Conservation (phyloP, 2,797 vertebrate genomes). For the Jordanella pulchra region DNA sequence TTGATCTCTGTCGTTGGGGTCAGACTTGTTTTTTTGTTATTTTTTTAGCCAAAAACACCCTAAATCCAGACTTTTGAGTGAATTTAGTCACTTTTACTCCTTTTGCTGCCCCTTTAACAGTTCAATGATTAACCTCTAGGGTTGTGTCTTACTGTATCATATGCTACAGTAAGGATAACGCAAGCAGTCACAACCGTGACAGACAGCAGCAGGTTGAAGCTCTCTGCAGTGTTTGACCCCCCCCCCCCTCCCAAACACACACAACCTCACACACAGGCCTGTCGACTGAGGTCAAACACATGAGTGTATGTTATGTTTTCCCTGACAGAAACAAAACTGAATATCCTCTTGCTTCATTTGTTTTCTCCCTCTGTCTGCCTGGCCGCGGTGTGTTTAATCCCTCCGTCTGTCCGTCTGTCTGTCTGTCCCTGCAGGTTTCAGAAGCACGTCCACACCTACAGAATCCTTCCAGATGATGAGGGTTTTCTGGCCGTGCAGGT, state of each 20-base stretch:
- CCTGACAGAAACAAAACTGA: background rate
- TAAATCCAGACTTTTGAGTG: background rate
- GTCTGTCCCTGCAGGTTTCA: conserved; percentile 83
- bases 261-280: conserved; percentile 7
- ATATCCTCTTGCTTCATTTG: background rate
- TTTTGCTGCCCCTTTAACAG: background rate
- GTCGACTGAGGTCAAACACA: conserved; percentile 32
- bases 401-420: conserved; percentile 17
- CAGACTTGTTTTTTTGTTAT: background rate
- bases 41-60: conserved; percentile 20
- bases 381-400: background rate
- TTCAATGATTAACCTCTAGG: background rate
- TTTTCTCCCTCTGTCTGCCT: background rate
- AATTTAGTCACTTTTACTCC: no score
- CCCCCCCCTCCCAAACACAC: background rate
- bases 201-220: conserved; percentile 72
- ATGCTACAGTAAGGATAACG: conserved; percentile 55
- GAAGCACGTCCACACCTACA: conserved; percentile 97
- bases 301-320: background rate
- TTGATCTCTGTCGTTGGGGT: conserved; percentile 49
- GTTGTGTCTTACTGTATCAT: conserved; percentile 39
- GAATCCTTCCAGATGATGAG: conserved; percentile 94
- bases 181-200: conserved; percentile 46
- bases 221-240: conserved; percentile 21
- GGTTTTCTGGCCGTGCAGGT: conserved; percentile 96